Base-by-base conservation (phyloP, 1,140 invertebrate species). In the Dryas iulia region DNA sequence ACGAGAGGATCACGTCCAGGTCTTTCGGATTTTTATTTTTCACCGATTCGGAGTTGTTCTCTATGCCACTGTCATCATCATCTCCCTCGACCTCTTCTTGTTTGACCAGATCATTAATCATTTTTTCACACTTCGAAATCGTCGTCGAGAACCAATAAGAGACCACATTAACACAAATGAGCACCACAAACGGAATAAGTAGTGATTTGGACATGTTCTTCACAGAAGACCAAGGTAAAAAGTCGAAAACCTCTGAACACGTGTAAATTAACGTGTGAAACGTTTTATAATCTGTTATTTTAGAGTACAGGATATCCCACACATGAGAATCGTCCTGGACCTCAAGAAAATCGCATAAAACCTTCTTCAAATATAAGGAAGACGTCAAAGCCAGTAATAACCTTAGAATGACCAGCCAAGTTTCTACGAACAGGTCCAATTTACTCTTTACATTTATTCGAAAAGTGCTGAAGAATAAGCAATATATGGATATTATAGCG, bases 221-320 rank as follows among this genome's bases (percentile, higher is more conserved):
- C 2, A 94, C 79, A 0, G 93, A 92, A 33, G 87, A 91, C 25
- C 92, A 88, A 1, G 93, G 94, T n/a, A 98, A 79, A 81, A 97
- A 97, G 75, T 97, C 96, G 89, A 97, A 98, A 77, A 97, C 97
- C 1, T 94, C 91, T 1, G 96, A 95, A 90, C 97, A 98, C 0
- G 96, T 97, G 73, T 98, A 98, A 10, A 98, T 88, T 78, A 96
- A 86, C 0, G 96, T 97, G 79, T 98, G 96, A 78, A 97, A 98
- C 74, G 95, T 95, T 77, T 94, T 94, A 81, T 94, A 97, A 73
- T 93, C 87, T 0, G 93, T 94, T 47, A 98, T 94, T 86, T 98
- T 98, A 1, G 96, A 94, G 61, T 89, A 93, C 0, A 98, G 86
- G 47, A 98, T 94, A 72, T 97, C 95, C 79, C 95, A 95, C 47